These are phyloP conservation scores for Eupithecia abbreviata DNA, from an alignment of 2,888 invertebrate species.

Conservation along the genomic window DNA sequence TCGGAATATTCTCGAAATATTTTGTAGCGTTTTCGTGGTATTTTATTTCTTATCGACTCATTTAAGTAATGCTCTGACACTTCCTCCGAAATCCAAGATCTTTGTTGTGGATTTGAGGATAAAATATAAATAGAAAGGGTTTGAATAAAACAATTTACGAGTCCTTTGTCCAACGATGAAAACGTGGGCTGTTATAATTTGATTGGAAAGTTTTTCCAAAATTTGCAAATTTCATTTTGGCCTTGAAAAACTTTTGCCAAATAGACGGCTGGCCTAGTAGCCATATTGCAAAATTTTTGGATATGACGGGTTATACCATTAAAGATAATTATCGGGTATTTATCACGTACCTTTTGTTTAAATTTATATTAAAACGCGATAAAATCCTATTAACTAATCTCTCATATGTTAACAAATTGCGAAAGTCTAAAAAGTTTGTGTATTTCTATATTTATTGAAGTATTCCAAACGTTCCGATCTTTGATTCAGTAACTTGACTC, in stretches of 20 bases:
- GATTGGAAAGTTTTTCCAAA: not conserved
- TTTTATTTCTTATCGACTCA: constrained; percentile 20
- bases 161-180: not conserved
- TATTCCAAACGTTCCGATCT: not conserved
- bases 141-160: not conserved
- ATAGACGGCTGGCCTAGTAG: not conserved
- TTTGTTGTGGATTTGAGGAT: not conserved
- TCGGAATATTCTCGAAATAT: constrained; percentile 28
- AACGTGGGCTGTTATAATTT: not conserved
- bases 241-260: no score
- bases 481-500: not conserved
- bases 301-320: no score
- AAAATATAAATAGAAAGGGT: not conserved
- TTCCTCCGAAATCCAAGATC: not conserved
- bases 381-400: no score
- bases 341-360: no score
- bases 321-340: no score
- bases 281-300: not conserved
- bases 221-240: not conserved
- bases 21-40: constrained; percentile 10
- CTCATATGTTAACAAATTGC: no score
- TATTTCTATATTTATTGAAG: no score
- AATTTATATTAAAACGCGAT: no score
- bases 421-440: no score
- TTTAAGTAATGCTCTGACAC: constrained; percentile 15